phyloP scores from a whole-genome alignment of 2,888 invertebrate genomes.

The Elmis aenea region DNA sequence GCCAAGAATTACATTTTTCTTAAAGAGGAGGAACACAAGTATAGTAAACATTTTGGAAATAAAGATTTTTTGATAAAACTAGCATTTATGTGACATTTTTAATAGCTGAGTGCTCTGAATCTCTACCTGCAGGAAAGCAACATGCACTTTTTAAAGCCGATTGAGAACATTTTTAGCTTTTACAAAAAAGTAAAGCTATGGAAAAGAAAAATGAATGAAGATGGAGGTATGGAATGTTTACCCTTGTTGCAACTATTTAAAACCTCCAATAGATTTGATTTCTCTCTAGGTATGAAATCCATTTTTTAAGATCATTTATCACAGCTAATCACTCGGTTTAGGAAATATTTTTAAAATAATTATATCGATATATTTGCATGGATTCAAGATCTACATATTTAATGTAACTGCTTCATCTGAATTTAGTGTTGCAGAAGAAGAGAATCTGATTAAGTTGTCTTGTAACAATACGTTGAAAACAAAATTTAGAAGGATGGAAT shows the following conservation, averaged over 20 bases:
- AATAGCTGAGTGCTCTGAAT: not conserved
- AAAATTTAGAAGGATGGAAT: conserved; percentile 6
- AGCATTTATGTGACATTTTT: too few relatives aligned
- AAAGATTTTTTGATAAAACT: conserved; percentile 2
- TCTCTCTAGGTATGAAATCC: not conserved
- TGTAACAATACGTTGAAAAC: conserved; percentile 6
- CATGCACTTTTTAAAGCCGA: too few relatives aligned
- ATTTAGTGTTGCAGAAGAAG: conserved; percentile 9
- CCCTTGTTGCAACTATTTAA: conserved; percentile 1
- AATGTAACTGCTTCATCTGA: conserved; percentile 4
- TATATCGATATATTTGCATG: conserved; percentile 6
- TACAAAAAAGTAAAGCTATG: conserved; percentile 1
- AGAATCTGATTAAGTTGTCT: too few relatives aligned
- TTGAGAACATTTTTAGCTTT: conserved; percentile 5
- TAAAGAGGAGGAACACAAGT: conserved; percentile 2
- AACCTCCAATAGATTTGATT: conserved; percentile 1
- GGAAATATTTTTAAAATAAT: conserved; percentile 6
- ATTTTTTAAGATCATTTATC: conserved; percentile 6
- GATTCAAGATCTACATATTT: conserved; percentile 7
- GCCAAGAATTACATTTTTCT: conserved; percentile 16
- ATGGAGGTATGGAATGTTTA: too few relatives aligned
- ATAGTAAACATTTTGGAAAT: not conserved
- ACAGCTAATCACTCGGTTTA: conserved; percentile 7
- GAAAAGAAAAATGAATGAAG: conserved; percentile 2
- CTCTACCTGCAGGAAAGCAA: too few relatives aligned